Percentiles rank a stretch among this genome's conserved stretches.
phyloP scores from a whole-genome alignment of 2,888 invertebrate species.

The Steinernema hermaphroditum region DNA sequence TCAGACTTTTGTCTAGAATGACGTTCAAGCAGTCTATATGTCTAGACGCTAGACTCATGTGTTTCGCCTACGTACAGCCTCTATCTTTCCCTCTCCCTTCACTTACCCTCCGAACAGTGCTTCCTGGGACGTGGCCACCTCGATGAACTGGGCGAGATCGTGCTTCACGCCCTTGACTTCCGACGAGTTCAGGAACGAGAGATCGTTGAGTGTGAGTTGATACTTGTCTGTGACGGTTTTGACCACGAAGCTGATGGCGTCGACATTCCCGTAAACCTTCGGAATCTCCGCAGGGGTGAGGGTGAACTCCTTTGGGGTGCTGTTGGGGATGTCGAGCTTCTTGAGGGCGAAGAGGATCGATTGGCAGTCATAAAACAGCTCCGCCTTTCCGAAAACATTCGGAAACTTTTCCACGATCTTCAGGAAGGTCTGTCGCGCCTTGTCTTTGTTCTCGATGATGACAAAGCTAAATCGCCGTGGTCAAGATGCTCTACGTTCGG shows the following conservation, averaged over 20 bases:
- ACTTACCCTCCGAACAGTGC: slow-evolving; percentile 10
- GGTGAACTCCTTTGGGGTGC: background rate
- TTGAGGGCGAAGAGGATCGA: slow-evolving; percentile 32
- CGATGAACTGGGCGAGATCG: slow-evolving; percentile 31
- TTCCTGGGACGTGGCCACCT: slow-evolving; percentile 23
- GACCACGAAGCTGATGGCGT: background rate
- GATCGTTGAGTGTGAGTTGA: slow-evolving; percentile 24
- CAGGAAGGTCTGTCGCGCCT: slow-evolving; percentile 27
- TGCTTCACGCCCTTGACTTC: slow-evolving; percentile 16
- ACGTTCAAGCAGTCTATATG: no score
- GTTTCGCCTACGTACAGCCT: no score
- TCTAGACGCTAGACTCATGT: no score
- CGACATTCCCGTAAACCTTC: background rate
- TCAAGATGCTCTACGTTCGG: background rate
- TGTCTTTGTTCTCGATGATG: slow-evolving; percentile 14
- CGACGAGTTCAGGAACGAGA: background rate
- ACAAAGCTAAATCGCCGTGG: background rate
- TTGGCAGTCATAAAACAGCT: slow-evolving; percentile 34
- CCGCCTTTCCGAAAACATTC: slow-evolving; percentile 24
- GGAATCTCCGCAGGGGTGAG: background rate
- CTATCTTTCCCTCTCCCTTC: no score
- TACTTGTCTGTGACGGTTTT: slow-evolving; percentile 22
- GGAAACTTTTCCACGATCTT: slow-evolving; percentile 7
- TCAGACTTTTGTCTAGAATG: background rate
- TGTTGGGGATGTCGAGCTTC: slow-evolving; percentile 8